A percentile compares a stretch with the other conserved stretches of the same genome.
These are phyloP conservation scores for Drosophila pruinosa DNA, from an alignment of 1,140 invertebrate species.

Conservation along the genomic window DNA sequence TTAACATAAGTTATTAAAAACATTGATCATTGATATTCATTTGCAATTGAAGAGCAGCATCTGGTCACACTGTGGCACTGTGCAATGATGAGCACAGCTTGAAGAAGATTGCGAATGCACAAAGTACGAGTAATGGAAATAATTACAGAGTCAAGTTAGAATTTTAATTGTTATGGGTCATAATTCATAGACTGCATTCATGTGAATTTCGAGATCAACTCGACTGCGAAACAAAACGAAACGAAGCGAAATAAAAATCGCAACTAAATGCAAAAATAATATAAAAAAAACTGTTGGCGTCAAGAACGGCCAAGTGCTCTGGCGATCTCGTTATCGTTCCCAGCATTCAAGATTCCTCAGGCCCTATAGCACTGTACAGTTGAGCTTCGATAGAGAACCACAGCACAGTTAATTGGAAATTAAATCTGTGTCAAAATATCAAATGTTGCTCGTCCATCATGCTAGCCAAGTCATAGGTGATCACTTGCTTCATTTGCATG, in stretches of 20 bases:
- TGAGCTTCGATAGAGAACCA: no score
- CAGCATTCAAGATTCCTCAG: no score
- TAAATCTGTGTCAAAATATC: no score
- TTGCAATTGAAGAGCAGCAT: background rate
- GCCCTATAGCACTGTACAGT: conserved; percentile 2
- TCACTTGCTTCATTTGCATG: conserved; percentile 23
- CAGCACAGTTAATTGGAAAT: no score
- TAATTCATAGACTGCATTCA: conserved; percentile 42
- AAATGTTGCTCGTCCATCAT: conserved; percentile 34
- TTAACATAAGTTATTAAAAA: background rate
- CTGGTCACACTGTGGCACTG: conserved; percentile 27
- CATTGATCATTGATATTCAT: no score
- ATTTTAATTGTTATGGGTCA: conserved; percentile 63
- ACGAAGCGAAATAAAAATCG: no score
- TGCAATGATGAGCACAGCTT: background rate
- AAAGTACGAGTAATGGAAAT: conserved; percentile 38
- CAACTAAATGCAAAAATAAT: background rate
- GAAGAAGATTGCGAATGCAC: conserved; percentile 52
- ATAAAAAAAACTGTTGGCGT: background rate
- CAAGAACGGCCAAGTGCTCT: conserved; percentile 11
- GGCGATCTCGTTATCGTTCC: conserved; percentile 10
- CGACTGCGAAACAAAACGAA: conserved; percentile 1
- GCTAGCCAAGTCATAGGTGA: conserved; percentile 19
- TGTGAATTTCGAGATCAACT: conserved; percentile 37
- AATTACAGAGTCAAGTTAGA: conserved; percentile 45